Evolutionary conservation across 1,140 invertebrate species (phyloP).

Genomic region (Helicoverpa zea): DNA sequence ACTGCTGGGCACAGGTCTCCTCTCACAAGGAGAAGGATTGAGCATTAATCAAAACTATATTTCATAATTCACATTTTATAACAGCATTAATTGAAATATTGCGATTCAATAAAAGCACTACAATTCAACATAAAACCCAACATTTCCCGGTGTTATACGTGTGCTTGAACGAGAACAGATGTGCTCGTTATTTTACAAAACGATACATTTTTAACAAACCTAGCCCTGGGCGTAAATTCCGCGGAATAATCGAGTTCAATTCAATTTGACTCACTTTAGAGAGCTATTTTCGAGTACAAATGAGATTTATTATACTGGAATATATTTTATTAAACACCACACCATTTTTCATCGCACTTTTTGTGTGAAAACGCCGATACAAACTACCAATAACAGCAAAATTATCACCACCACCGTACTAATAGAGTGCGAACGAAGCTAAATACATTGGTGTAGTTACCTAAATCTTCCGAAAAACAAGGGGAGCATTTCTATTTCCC

Average conservation of each 20-base stretch:
- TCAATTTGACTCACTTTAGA: constrained; percentile 54
- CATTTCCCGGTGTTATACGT: constrained; percentile 58
- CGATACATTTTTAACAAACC: constrained; percentile 67
- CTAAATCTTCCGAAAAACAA: constrained; percentile 37
- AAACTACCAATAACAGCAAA: constrained; percentile 1
- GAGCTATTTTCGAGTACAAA: not conserved
- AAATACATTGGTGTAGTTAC: constrained; percentile 39
- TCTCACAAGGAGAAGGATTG: no score
- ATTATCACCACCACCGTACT: constrained; percentile 28
- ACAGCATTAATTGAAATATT: constrained; percentile 67
- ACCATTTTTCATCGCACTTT: not conserved
- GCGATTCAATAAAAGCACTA: constrained; percentile 63
- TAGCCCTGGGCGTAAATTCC: constrained; percentile 47
- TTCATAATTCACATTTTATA: constrained; percentile 44
- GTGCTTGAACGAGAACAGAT: constrained; percentile 52
- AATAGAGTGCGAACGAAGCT: constrained; percentile 14
- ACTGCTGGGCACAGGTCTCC: no score
- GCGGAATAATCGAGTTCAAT: constrained; percentile 56
- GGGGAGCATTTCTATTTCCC: constrained; percentile 38
- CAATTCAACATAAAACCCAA: constrained; percentile 66
- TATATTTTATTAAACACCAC: not conserved
- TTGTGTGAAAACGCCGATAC: not conserved
- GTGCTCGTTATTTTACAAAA: constrained; percentile 66
- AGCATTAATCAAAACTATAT: constrained; percentile 5
- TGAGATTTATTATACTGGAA: constrained; percentile 37